phyloP scores from a whole-genome alignment of 2,888 invertebrate genomes.

The Serripes groenlandicus region DNA sequence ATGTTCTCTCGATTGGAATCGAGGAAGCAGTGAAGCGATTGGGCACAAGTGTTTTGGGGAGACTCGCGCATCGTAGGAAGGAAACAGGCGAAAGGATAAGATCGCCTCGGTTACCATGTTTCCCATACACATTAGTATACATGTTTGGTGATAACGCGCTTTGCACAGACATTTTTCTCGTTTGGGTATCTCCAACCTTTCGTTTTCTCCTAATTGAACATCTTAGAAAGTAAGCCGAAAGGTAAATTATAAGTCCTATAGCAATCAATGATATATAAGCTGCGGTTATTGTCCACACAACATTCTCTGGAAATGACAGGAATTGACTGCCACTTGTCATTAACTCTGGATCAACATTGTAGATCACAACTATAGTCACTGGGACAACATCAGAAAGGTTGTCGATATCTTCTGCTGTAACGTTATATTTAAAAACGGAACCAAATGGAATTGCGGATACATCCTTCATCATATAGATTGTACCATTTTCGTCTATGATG shows the following conservation, averaged over 20 bases:
- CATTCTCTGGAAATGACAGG: slow-evolving; percentile 44
- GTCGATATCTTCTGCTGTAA: slow-evolving; percentile 35
- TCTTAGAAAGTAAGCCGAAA: background rate
- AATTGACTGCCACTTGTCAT: slow-evolving; percentile 20
- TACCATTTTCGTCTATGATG: slow-evolving; percentile 52
- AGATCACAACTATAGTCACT: slow-evolving; percentile 44
- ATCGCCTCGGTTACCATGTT: background rate
- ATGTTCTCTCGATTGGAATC: background rate
- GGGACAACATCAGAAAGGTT: slow-evolving; percentile 32
- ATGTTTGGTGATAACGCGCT: slow-evolving; percentile 5
- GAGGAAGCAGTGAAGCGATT: background rate
- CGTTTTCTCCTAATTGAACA: background rate
- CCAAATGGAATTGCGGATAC: slow-evolving; percentile 31
- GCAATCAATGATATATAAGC: slow-evolving; percentile 23
- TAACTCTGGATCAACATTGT: slow-evolving; percentile 21
- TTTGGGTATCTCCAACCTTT: background rate
- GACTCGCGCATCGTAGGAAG: background rate
- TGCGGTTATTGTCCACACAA: slow-evolving; percentile 42
- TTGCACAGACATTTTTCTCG: background rate
- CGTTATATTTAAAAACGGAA: slow-evolving; percentile 37
- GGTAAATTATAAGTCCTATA: background rate
- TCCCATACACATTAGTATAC: slow-evolving; percentile 11
- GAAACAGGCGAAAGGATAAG: background rate
- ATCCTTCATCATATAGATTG: slow-evolving; percentile 37
- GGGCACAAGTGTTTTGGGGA: background rate